These are phyloP conservation scores for Umimayanthus chanpuru DNA, from an alignment of 92 coral and sea anemone genomes.

Conservation along the genomic window DNA sequence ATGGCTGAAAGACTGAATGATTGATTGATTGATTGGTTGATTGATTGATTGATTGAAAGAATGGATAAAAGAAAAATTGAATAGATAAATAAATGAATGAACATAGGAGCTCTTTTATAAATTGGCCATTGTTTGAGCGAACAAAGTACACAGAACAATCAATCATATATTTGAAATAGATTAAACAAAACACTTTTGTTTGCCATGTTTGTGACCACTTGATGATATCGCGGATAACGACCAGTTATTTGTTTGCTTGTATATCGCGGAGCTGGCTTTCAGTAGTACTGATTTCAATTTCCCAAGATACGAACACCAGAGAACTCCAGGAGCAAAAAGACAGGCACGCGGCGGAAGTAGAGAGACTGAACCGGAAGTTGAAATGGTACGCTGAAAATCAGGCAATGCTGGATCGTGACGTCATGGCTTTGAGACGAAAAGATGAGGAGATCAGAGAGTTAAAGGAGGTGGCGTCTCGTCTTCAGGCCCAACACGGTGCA, in stretches of 20 bases:
- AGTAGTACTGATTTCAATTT: not conserved
- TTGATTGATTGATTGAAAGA: not conserved
- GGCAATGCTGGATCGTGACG: conserved; percentile 89
- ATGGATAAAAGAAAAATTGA: not conserved
- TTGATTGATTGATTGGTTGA: not conserved
- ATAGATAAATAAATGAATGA: too few species aligned
- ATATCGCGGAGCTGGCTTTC: not conserved
- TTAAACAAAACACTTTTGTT: too few species aligned
- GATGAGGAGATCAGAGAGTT: conserved; percentile 89
- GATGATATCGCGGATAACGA: too few species aligned
- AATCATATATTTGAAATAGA: too few species aligned
- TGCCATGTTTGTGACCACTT: too few species aligned
- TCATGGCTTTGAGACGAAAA: conserved; percentile 70
- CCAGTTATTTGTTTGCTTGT: not conserved
- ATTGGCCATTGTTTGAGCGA: not conserved
- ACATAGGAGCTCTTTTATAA: not conserved
- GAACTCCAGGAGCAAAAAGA: conserved; percentile 60
- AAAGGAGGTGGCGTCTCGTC: conserved; percentile 77
- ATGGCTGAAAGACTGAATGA: not conserved
- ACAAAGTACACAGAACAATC: too few species aligned
- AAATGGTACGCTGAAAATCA: conserved; percentile 99
- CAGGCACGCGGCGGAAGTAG: conserved; percentile 74
- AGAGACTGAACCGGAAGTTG: conserved; percentile 87
- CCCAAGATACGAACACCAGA: conserved; percentile 42
- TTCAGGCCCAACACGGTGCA: conserved; percentile 85